Percentiles rank a stretch among this genome's conserved stretches.
Conservation (phyloP, 1,140 invertebrate genomes). For the Ceratina australensis region DNA sequence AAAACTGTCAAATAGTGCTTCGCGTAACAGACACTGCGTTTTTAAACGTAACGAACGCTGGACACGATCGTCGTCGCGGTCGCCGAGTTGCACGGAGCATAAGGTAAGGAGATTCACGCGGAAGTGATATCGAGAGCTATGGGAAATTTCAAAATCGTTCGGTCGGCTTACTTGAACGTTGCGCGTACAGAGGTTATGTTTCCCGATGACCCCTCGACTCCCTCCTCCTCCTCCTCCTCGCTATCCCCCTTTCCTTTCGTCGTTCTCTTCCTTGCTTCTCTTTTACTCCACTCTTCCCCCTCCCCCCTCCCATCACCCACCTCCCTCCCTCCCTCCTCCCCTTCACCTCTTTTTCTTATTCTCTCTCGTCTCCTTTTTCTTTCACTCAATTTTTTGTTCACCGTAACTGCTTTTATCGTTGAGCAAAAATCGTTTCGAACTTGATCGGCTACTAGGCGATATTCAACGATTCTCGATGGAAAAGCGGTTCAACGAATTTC, state of each 20-base stretch:
- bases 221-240: conserved; percentile 28
- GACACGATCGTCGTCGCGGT: conserved; percentile 1
- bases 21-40: conserved; percentile 17
- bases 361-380: conserved; percentile 15
- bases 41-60: not conserved
- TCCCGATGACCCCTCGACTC: conserved; percentile 68
- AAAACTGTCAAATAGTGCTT: conserved; percentile 60
- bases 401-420: not conserved
- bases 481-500: not conserved
- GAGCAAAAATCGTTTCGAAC: conserved; percentile 22
- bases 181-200: conserved; percentile 69
- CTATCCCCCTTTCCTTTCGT: conserved; percentile 28
- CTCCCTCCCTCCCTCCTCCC: too few species aligned
- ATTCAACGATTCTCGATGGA: not conserved
- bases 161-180: conserved; percentile 50
- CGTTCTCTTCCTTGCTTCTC: not conserved
- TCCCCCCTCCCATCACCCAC: too few species aligned
- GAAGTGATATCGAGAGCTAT: conserved; percentile 27
- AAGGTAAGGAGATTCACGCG: conserved; percentile 47
- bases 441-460: not conserved
- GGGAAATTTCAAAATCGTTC: conserved; percentile 30
- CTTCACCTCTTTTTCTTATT: conserved; percentile 37
- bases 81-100: conserved; percentile 17
- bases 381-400: not conserved
- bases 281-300: conserved; percentile 21